Conservation (phyloP, 2,797 vertebrate species). For the Megalops cyprinoides region DNA sequence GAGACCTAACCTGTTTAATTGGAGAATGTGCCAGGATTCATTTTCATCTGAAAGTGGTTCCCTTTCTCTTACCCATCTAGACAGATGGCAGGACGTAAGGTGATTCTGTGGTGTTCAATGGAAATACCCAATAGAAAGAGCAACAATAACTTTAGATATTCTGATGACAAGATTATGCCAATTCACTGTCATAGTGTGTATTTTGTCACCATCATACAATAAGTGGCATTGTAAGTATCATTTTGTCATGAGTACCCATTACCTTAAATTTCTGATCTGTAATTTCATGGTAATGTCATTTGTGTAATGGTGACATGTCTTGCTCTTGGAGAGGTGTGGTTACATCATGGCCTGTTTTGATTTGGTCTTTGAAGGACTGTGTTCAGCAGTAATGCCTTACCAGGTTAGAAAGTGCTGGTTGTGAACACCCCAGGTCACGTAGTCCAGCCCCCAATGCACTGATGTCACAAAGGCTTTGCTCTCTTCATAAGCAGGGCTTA, state of each 20-base stretch:
- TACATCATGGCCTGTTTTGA: background rate
- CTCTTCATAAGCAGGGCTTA: background rate
- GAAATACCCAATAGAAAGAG: background rate
- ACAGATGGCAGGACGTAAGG: too few species aligned
- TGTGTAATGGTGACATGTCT: too few species aligned
- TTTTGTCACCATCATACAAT: too few species aligned
- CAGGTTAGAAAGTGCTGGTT: background rate
- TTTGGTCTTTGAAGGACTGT: background rate
- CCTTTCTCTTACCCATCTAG: background rate
- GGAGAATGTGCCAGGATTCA: background rate
- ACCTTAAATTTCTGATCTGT: too few species aligned
- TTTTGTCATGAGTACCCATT: too few species aligned
- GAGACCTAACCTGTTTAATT: constrained; percentile 5
- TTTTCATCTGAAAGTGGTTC: background rate
- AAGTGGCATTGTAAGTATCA: too few species aligned
- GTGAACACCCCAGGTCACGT: background rate
- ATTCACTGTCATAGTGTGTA: too few species aligned
- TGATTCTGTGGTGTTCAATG: background rate
- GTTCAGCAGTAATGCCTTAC: background rate
- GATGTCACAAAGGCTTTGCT: background rate
- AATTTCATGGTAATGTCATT: too few species aligned
- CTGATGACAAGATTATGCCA: background rate
- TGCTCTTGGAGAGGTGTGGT: background rate
- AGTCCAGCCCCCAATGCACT: background rate
- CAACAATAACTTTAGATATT: background rate